These are phyloP conservation scores for Poeciliopsis retropinna DNA, from an alignment of 2,113 vertebrate species.

Conservation along the genomic window DNA sequence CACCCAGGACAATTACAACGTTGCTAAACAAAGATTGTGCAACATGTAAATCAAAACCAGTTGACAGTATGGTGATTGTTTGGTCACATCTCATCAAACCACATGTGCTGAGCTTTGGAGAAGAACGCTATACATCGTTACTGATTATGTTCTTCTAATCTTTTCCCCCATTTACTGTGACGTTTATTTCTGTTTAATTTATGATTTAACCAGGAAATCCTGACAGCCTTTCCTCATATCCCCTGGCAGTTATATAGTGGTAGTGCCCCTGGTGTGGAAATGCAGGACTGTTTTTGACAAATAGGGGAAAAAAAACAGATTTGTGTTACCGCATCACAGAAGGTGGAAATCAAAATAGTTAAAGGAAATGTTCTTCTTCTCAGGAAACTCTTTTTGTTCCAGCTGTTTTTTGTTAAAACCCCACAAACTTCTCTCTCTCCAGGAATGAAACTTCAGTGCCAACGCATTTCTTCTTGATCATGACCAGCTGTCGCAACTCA, in stretches of 20 bases:
- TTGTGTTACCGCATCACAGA: background rate
- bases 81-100: background rate
- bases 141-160: background rate
- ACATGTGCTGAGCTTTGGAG: background rate
- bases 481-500: constrained; percentile 87
- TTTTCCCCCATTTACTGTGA: background rate
- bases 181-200: background rate
- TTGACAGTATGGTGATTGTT: background rate
- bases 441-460: constrained; percentile 84
- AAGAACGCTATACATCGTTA: background rate
- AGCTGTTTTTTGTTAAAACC: background rate
- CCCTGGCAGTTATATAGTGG: background rate
- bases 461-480: constrained; percentile 92
- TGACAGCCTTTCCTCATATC: background rate
- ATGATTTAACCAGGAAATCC: background rate
- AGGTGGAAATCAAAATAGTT: background rate
- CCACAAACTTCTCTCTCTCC: background rate
- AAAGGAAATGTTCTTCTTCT: background rate
- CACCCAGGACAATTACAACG: background rate
- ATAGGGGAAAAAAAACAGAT: background rate
- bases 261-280: background rate
- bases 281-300: background rate
- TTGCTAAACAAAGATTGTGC: background rate
- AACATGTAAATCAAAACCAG: background rate
- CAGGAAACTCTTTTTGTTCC: background rate